Conservation (phyloP, 37 sponge, comb jelly and placozoan species). For the Oopsacas minuta region DNA sequence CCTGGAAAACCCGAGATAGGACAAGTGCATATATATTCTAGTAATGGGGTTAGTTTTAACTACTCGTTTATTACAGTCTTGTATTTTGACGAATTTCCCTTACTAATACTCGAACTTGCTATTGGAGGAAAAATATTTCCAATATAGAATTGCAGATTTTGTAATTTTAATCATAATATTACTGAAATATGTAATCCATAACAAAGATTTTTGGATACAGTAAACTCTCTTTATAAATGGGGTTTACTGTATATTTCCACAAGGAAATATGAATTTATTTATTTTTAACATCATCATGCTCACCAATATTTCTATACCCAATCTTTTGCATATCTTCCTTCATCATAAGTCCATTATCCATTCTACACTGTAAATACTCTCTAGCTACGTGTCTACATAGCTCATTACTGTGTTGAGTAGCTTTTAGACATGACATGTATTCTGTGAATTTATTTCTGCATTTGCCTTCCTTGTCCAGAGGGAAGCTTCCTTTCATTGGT, state of each 20-base stretch:
- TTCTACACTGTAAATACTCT: background rate
- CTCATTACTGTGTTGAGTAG: background rate
- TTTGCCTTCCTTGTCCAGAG: slow-evolving; percentile 4
- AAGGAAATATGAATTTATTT: too few species aligned
- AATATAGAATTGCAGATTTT: background rate
- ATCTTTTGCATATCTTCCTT: slow-evolving; percentile 17
- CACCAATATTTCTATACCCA: background rate
- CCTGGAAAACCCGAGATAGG: slow-evolving; percentile 40
- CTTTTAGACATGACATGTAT: background rate
- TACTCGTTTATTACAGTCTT: background rate
- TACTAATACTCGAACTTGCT: background rate
- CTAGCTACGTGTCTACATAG: background rate
- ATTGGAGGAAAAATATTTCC: too few species aligned
- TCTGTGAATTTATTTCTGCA: background rate
- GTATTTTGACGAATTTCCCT: background rate
- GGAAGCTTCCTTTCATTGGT: background rate
- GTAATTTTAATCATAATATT: background rate
- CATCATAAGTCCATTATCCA: background rate
- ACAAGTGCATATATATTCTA: slow-evolving; percentile 45
- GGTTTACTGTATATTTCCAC: too few species aligned
- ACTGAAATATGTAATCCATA: too few species aligned
- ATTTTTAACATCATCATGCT: too few species aligned
- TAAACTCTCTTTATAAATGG: too few species aligned
- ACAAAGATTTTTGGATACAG: too few species aligned
- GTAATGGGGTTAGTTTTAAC: slow-evolving; percentile 36